These are phyloP conservation scores for Arctia plantaginis DNA, from an alignment of 2,888 invertebrate genomes.

Conservation along the genomic window DNA sequence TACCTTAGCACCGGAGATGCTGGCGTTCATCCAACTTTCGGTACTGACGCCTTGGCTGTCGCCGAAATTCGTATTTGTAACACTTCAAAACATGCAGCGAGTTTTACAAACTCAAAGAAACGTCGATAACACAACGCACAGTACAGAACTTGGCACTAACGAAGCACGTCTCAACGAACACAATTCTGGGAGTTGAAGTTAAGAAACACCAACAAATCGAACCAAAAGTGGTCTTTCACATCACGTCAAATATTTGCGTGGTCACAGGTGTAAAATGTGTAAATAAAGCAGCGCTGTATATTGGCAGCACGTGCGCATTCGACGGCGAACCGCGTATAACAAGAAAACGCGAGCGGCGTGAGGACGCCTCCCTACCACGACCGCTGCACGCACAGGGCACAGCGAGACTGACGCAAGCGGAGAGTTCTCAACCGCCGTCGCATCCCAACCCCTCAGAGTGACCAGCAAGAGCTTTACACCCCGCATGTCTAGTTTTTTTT, in stretches of 20 bases:
- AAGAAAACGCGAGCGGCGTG: conserved; percentile 62
- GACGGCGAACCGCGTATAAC: conserved; percentile 80
- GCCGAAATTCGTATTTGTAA: conserved; percentile 73
- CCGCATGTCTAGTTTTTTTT: conserved; percentile 60
- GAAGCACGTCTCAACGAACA: conserved; percentile 70
- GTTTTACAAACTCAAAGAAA: conserved; percentile 63
- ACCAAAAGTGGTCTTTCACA: conserved; percentile 79
- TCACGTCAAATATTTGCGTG: conserved; percentile 79
- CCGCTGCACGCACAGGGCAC: conserved; percentile 78
- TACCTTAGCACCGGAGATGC: conserved; percentile 82
- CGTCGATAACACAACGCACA: conserved; percentile 63
- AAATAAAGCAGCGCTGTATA: conserved; percentile 66
- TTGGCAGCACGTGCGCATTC: conserved; percentile 81
- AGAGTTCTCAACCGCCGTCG: conserved; percentile 53
- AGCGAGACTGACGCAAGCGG: conserved; percentile 75
- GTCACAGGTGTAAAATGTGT: conserved; percentile 79
- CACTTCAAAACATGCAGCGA: conserved; percentile 68
- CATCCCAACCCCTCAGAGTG: conserved; percentile 66
- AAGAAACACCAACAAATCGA: conserved; percentile 67
- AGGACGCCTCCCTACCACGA: conserved; percentile 70
- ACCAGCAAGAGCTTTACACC: conserved; percentile 48
- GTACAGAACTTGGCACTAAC: conserved; percentile 70
- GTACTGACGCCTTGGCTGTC: conserved; percentile 78
- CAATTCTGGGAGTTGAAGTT: conserved; percentile 61
- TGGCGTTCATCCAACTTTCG: conserved; percentile 85